A percentile compares a stretch with the other conserved stretches of the same genome.
Evolutionary conservation across 2,797 vertebrate genomes (phyloP).

Genomic region (Oophaga sylvatica): DNA sequence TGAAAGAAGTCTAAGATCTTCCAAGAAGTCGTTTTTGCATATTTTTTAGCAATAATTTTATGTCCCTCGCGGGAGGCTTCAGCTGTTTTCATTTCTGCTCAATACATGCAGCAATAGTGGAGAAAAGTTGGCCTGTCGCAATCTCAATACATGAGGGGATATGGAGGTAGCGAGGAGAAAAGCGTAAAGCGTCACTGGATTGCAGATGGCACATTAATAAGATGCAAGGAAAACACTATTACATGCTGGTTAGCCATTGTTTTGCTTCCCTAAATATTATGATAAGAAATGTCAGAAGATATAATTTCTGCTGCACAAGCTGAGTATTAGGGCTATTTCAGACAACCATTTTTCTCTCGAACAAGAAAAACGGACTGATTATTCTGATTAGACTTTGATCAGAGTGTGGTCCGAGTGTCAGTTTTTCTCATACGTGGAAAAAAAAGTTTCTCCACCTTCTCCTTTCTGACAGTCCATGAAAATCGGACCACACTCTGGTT

Average conservation of each 20-base stretch:
- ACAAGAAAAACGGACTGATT: too few species aligned
- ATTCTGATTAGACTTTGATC: too few species aligned
- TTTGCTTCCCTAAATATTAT: neutral
- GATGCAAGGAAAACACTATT: neutral
- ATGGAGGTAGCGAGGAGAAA: neutral
- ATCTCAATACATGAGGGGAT: neutral
- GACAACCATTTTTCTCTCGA: too few species aligned
- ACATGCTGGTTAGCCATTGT: neutral
- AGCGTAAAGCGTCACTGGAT: neutral
- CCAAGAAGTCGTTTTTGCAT: conserved; percentile 9
- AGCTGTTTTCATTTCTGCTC: conserved; percentile 15
- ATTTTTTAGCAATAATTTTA: conserved; percentile 4
- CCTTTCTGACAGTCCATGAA: too few species aligned
- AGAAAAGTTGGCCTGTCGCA: neutral
- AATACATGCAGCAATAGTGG: conserved; percentile 7
- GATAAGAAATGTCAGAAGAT: neutral
- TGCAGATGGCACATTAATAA: neutral
- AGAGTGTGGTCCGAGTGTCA: too few species aligned
- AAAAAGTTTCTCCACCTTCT: too few species aligned
- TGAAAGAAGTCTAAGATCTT: conserved; percentile 9
- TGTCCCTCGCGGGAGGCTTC: neutral
- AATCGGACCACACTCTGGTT: too few species aligned
- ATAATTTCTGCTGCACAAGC: too few species aligned
- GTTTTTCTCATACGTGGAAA: too few species aligned
- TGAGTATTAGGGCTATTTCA: too few species aligned